A percentile compares a stretch with the other conserved stretches of the same genome.
Conservation (phyloP, 35 echinoderm and acorn worm species). For the Apostichopus japonicus region DNA sequence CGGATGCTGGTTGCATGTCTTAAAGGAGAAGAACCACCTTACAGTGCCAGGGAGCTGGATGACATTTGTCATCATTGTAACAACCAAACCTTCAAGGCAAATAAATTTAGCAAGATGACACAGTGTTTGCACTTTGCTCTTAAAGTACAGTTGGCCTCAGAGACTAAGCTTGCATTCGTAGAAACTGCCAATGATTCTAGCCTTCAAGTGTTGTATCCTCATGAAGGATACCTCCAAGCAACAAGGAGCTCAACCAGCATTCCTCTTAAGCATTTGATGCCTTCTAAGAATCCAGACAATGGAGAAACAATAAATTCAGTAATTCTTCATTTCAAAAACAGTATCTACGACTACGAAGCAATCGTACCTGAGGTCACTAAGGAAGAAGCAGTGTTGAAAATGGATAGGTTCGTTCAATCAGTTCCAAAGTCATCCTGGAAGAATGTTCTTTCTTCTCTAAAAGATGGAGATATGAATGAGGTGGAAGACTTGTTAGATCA, state of each 20-base stretch:
- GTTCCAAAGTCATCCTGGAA: conserved; percentile 58
- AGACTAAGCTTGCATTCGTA: conserved; percentile 47
- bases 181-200: conserved; percentile 41
- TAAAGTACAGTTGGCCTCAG: conserved; percentile 64
- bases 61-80: conserved; percentile 82
- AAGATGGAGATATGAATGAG: conserved; percentile 44
- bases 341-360: conserved; percentile 68
- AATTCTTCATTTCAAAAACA: conserved; percentile 64
- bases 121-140: conserved; percentile 55
- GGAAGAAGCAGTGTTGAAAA: background rate
- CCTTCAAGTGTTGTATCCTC: conserved; percentile 61
- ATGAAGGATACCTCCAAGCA: conserved; percentile 44
- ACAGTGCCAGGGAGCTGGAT: conserved; percentile 62
- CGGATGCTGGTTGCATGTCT: conserved; percentile 67
- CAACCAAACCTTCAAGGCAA: conserved; percentile 69
- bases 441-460: conserved; percentile 52
- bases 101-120: conserved; percentile 65
- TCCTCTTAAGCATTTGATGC: conserved; percentile 58
- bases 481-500: background rate
- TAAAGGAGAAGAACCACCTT: conserved; percentile 48
- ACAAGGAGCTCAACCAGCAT: background rate
- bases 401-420: conserved; percentile 56
- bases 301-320: conserved; percentile 53
- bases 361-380: conserved; percentile 7
- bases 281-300: conserved; percentile 48